phyloP scores from a whole-genome alignment of 2,888 invertebrate genomes.

The Graphium colonna region DNA sequence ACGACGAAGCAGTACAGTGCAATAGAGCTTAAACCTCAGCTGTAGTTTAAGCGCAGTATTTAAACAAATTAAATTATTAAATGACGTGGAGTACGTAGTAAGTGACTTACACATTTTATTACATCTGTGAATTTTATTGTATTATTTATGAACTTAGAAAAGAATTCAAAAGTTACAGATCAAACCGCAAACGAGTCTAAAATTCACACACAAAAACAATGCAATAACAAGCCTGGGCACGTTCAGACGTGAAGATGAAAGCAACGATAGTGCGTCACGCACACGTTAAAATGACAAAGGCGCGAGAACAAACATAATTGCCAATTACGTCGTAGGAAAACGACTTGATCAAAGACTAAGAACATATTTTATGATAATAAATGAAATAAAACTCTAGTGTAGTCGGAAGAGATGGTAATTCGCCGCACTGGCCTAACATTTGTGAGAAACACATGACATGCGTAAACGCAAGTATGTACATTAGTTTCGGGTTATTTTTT shows the following conservation, averaged over 20 bases:
- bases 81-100: too few species aligned
- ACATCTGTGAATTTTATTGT: too few species aligned
- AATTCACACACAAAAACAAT: constrained; percentile 7
- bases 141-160: too few species aligned
- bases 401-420: neutral
- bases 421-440: neutral
- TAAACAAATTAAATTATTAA: too few species aligned
- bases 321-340: constrained; percentile 14
- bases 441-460: neutral
- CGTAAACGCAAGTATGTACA: too few species aligned
- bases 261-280: constrained; percentile 19
- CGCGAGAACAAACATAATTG: constrained; percentile 10
- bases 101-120: too few species aligned
- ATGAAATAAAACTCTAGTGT: neutral
- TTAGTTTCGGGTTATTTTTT: too few species aligned
- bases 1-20: too few species aligned
- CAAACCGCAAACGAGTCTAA: neutral
- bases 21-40: too few species aligned
- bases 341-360: neutral
- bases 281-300: constrained; percentile 22
- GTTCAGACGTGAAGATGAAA: constrained; percentile 26
- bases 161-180: too few species aligned
- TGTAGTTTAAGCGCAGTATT: too few species aligned
- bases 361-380: neutral
- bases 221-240: constrained; percentile 16